A percentile compares a stretch with the other conserved stretches of the same genome.
Conservation (phyloP, 2,113 vertebrate genomes). For the Myiozetetes cayanensis region DNA sequence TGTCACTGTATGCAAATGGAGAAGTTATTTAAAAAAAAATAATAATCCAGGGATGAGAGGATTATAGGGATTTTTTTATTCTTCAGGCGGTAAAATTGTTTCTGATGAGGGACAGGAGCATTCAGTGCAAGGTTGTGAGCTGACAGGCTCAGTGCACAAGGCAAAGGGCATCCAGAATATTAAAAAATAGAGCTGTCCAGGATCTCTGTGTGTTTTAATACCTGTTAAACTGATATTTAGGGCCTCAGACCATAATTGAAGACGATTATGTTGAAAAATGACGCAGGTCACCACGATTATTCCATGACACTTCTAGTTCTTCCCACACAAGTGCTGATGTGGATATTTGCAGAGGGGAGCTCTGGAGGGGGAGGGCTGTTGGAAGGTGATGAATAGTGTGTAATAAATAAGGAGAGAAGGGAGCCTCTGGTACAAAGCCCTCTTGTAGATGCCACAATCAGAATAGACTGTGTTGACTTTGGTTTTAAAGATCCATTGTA, state of each 20-base stretch:
- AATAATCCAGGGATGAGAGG: background rate
- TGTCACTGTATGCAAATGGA: constrained; percentile 44
- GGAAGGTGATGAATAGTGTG: background rate
- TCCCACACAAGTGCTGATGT: background rate
- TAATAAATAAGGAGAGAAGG: background rate
- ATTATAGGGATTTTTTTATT: background rate
- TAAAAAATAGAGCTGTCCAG: background rate
- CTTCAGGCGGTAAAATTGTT: constrained; percentile 1
- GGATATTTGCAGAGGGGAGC: background rate
- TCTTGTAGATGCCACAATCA: constrained; percentile 3
- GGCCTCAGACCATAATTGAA: background rate
- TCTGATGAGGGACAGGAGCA: background rate
- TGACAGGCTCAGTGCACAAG: background rate
- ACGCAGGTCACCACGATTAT: background rate
- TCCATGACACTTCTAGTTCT: background rate
- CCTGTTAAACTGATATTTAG: background rate
- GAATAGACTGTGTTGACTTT: background rate
- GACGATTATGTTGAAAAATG: background rate
- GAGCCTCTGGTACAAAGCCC: constrained; percentile 2
- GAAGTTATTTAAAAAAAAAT: background rate
- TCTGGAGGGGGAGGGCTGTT: background rate
- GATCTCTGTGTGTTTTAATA: background rate
- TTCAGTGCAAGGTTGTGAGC: background rate
- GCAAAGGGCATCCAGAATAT: background rate
- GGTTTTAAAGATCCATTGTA: constrained; percentile 12